Percentiles rank a stretch among this genome's conserved stretches.
Evolutionary conservation across 2,888 invertebrate genomes (phyloP).

Genomic region (Orchesellides sinensis): DNA sequence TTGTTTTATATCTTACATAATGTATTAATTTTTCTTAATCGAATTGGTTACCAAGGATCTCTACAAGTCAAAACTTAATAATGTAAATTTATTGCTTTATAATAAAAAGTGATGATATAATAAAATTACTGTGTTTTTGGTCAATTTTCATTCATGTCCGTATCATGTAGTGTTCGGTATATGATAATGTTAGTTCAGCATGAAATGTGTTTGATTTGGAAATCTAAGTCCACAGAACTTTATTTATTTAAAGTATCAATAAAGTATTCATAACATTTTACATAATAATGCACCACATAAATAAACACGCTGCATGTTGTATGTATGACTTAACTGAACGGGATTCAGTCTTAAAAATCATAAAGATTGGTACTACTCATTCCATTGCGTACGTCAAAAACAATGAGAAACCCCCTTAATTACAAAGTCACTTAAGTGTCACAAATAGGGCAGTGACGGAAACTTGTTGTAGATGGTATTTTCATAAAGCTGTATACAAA

Average conservation of each 20-base stretch:
- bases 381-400: too few species aligned
- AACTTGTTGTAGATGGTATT: background rate
- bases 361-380: constrained; percentile 7
- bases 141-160: too few species aligned
- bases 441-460: background rate
- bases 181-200: too few species aligned
- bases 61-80: constrained; percentile 39
- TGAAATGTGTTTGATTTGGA: too few species aligned
- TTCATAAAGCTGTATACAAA: too few species aligned
- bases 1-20: constrained; percentile 13
- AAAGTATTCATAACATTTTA: background rate
- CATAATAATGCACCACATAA: background rate
- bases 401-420: background rate
- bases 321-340: constrained; percentile 6
- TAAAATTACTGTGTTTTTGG: too few species aligned
- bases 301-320: background rate
- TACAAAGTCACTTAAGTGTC: background rate
- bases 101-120: constrained; percentile 51
- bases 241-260: background rate
- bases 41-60: constrained; percentile 65
- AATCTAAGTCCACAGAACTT: background rate
- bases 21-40: constrained; percentile 42
- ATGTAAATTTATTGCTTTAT: constrained; percentile 54
- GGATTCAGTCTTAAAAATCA: constrained; percentile 26
- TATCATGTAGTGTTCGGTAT: too few species aligned